Evolutionary conservation across 2,797 vertebrate genomes (phyloP).

Genomic region (Liasis olivaceus): DNA sequence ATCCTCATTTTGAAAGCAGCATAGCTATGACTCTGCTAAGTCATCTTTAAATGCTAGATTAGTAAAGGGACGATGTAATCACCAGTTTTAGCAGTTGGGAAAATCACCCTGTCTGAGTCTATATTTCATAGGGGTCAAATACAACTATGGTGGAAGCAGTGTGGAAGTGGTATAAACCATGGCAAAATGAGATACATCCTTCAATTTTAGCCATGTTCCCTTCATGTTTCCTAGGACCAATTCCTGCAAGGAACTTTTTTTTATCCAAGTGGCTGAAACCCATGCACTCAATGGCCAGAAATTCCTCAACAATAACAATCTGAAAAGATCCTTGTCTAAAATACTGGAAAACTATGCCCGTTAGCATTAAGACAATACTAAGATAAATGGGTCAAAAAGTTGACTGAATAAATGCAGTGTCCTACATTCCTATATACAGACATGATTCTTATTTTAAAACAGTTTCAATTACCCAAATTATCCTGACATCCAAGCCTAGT

Average conservation of each 20-base stretch:
- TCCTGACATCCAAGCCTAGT: neutral
- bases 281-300: neutral
- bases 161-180: neutral
- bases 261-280: neutral
- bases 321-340: neutral
- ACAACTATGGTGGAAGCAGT: neutral
- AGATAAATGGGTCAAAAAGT: neutral
- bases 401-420: neutral
- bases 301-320: neutral
- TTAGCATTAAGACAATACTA: neutral
- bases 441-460: neutral
- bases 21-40: neutral
- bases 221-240: neutral
- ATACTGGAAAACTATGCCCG: neutral
- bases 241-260: neutral
- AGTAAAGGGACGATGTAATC: neutral
- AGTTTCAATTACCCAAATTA: neutral
- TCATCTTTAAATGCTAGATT: constrained; percentile 3
- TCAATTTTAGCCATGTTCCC: neutral
- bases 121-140: neutral
- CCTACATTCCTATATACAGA: neutral
- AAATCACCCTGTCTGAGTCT: neutral
- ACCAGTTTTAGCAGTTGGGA: neutral
- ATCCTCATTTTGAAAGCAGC: neutral
- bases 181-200: neutral